Evolutionary conservation across 2,797 vertebrate species (phyloP).

Genomic region (Setipinna tenuifilis): DNA sequence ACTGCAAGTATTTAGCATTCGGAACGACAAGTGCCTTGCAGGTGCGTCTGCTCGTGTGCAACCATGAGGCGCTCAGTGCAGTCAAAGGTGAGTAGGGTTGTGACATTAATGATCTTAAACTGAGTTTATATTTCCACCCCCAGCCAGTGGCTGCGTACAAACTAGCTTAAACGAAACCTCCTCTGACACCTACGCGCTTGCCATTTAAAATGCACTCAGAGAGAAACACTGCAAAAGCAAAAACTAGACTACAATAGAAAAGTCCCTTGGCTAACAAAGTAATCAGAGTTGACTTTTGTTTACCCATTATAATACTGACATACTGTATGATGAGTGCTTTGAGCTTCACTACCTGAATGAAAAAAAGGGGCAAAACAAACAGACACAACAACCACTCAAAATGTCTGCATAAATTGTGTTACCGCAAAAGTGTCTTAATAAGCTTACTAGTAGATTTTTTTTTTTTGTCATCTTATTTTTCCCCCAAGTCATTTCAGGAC

Average conservation of each 20-base stretch:
- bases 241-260: not conserved
- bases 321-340: too few relatives aligned
- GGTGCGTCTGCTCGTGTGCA: not conserved
- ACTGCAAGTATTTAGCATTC: not conserved
- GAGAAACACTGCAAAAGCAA: not conserved
- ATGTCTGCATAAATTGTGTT: not conserved
- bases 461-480: not conserved
- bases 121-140: not conserved
- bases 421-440: not conserved
- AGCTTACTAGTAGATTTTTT: not conserved
- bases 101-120: slow-evolving; percentile 4
- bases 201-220: not conserved
- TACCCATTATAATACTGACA: too few relatives aligned
- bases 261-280: not conserved
- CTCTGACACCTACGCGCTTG: not conserved
- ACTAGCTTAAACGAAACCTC: not conserved
- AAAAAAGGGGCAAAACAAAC: too few relatives aligned
- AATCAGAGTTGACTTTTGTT: not conserved
- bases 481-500: not conserved
- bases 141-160: not conserved
- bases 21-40: not conserved
- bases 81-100: not conserved
- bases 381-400: too few relatives aligned
- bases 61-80: not conserved
- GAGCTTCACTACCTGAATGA: too few relatives aligned